Evolutionary conservation across 2,113 vertebrate species (phyloP).

Genomic region (Ctenodactylus gundi): DNA sequence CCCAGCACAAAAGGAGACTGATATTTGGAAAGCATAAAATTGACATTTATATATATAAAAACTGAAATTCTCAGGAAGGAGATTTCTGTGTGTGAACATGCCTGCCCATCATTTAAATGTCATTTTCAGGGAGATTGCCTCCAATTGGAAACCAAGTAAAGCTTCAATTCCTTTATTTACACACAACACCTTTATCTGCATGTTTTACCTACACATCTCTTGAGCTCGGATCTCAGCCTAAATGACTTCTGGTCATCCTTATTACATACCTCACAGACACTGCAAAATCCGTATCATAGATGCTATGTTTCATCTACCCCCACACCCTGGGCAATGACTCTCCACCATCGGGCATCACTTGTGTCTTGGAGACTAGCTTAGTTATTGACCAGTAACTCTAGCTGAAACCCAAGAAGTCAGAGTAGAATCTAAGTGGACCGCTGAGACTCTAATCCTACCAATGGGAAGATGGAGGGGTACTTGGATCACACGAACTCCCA

Average conservation of each 20-base stretch:
- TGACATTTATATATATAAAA: background rate
- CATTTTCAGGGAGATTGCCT: background rate
- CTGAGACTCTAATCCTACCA: too few relatives aligned
- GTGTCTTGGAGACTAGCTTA: background rate
- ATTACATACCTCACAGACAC: background rate
- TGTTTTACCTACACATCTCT: background rate
- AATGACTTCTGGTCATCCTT: background rate
- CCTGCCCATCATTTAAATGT: background rate
- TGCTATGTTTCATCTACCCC: background rate
- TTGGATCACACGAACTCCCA: background rate
- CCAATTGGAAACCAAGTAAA: background rate
- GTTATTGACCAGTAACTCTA: background rate
- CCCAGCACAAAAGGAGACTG: background rate
- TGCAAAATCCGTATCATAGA: background rate
- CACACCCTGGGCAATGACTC: background rate
- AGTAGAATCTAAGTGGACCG: background rate
- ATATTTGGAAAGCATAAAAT: background rate
- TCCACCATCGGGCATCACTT: background rate
- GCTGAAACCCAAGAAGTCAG: background rate
- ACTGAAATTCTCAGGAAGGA: background rate
- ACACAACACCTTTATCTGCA: background rate
- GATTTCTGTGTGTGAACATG: background rate
- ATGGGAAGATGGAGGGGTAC: background rate
- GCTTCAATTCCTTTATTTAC: background rate
- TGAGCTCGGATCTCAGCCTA: background rate